phyloP scores from a whole-genome alignment of 2,797 vertebrate genomes.

The Podarcis siculus region DNA sequence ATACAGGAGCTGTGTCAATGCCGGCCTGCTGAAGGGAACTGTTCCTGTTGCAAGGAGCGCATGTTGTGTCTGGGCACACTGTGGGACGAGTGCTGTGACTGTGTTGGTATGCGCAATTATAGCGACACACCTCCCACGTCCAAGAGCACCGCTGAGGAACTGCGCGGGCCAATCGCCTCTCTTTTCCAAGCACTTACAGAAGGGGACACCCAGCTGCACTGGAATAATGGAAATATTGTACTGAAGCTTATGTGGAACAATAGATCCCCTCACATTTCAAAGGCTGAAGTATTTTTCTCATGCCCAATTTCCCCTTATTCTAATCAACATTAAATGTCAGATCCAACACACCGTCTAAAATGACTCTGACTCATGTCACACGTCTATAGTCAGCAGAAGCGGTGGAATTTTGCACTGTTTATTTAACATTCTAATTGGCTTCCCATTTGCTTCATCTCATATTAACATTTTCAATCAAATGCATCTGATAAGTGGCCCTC shows the following conservation, averaged over 20 bases:
- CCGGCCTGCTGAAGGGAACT: conserved; percentile 93
- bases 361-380: conserved; percentile 70
- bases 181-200: no score
- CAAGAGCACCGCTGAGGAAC: no score
- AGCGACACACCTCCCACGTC: no score
- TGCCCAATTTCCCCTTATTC: conserved; percentile 68
- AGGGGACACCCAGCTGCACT: no score
- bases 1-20: conserved; percentile 98
- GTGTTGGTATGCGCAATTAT: conserved; percentile 83
- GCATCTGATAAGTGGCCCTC: conserved; percentile 69
- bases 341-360: conserved; percentile 73
- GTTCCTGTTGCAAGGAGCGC: conserved; percentile 97
- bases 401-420: conserved; percentile 52
- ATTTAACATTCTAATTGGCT: conserved; percentile 72
- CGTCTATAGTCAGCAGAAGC: conserved; percentile 57
- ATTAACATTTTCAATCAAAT: conserved; percentile 73
- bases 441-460: conserved; percentile 68
- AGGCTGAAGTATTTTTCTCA: conserved; percentile 48
- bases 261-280: conserved; percentile 55
- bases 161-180: no score
- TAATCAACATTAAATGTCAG: conserved; percentile 67
- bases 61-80: conserved; percentile 96
- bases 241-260: conserved; percentile 46
- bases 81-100: conserved; percentile 99
- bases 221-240: conserved; percentile 7